Evolutionary conservation across 1,140 invertebrate species (phyloP).

Genomic region (Aphis gossypii): DNA sequence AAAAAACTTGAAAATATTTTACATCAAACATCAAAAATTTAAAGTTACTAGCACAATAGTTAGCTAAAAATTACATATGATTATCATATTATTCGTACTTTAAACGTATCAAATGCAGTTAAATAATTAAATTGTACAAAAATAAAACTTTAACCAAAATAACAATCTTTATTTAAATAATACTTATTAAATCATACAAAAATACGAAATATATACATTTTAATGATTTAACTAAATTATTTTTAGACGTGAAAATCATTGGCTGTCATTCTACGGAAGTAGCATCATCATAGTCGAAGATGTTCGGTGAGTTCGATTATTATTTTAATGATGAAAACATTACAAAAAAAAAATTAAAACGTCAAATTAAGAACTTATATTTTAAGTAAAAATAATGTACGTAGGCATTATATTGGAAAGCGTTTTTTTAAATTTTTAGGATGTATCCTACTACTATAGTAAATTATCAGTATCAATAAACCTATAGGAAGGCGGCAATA

Average conservation of each 20-base stretch:
- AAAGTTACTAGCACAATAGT: neutral
- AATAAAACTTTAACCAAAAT: neutral
- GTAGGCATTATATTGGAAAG: neutral
- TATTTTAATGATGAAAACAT: neutral
- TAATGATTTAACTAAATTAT: neutral
- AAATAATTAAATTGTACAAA: neutral
- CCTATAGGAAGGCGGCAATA: neutral
- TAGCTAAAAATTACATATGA: too few relatives aligned
- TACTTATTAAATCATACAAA: neutral
- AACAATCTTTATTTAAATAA: neutral
- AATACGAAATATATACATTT: neutral
- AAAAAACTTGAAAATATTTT: neutral
- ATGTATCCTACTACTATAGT: neutral
- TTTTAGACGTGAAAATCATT: conserved; percentile 29
- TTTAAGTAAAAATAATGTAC: neutral
- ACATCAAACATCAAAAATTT: neutral
- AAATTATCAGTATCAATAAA: neutral
- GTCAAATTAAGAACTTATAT: neutral
- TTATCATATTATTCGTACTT: neutral
- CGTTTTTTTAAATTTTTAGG: neutral
- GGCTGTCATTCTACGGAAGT: neutral
- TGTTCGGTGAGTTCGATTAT: conserved; percentile 12
- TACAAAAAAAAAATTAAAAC: neutral
- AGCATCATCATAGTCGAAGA: neutral
- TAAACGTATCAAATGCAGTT: neutral